Evolutionary conservation across 2,888 invertebrate species (phyloP), one percentile per base, ranked within the genome.

Genomic region (Tanaodytes sp.): DNA sequence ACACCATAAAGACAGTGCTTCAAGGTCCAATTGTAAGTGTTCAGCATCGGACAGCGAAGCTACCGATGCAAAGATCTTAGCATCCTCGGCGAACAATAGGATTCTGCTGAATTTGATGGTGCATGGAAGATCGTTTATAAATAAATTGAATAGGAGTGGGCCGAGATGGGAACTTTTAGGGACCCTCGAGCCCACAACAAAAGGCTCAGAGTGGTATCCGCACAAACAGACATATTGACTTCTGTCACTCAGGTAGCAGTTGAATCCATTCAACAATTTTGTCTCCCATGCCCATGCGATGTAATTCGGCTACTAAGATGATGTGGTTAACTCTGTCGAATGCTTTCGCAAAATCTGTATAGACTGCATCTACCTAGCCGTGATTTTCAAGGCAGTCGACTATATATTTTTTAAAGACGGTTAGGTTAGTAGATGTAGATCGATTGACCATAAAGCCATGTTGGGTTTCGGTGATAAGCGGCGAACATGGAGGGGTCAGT

Each of bases 71-170:
- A 18, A 52, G n/a, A 40, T 9, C 20, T 54, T 42, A 8, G 33
- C 51, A 14, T 39, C 39, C 14, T 54, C 54, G 2, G 54, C 54
- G 19, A 14, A 54, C 1, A 54, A 14, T 11, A 54, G 16, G 20
- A 12, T 9, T 3, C 15, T 16, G 33, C 16, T 40, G 2, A 8
- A 54, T 14, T 14, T 33, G 2, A 54, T 18, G 1, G 1, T 2
- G 0, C 0, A 2, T 9, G 18, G 11, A 2, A 52, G 20, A 23
- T 52, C 42, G 31, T 52, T 52, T 14, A 52, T 49, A n/a, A 42
- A 52, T 15, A 40, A 8, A 40, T n/a, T n/a, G n/a, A n/a, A n/a
- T n/a, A n/a, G n/a, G n/a, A n/a, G n/a, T n/a, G n/a, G n/a, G n/a
- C n/a, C n/a, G n/a, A n/a, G n/a, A n/a, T n/a, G n/a, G n/a, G n/a